These are phyloP conservation scores for Morone chrysops DNA, from an alignment of 2,113 vertebrate species.

Conservation along the genomic window DNA sequence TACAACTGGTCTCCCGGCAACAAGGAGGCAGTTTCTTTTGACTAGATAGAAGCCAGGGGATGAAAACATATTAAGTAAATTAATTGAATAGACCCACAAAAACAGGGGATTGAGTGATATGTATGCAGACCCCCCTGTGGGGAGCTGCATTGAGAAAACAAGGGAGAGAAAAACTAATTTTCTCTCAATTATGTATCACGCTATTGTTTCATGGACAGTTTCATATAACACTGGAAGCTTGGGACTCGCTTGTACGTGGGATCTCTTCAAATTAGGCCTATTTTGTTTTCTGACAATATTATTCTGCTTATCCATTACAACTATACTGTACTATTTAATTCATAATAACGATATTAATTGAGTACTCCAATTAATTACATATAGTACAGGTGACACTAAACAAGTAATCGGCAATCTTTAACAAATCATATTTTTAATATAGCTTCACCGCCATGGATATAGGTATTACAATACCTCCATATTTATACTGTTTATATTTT, in stretches of 20 bases:
- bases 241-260: slow-evolving; percentile 39
- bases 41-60: slow-evolving; percentile 69
- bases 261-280: slow-evolving; percentile 42
- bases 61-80: slow-evolving; percentile 78
- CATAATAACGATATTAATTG: neutral
- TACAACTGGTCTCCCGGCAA: slow-evolving; percentile 68
- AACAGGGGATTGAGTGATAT: slow-evolving; percentile 62
- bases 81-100: slow-evolving; percentile 77
- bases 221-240: slow-evolving; percentile 44
- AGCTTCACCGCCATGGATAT: neutral
- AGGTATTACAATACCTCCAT: neutral
- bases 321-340: neutral
- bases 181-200: slow-evolving; percentile 74
- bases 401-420: neutral
- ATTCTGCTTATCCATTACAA: slow-evolving; percentile 1
- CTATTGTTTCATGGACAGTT: slow-evolving; percentile 66
- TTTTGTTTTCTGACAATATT: slow-evolving; percentile 41
- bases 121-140: slow-evolving; percentile 48
- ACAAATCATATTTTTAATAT: slow-evolving; percentile 5
- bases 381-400: neutral
- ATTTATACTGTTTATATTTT: slow-evolving; percentile 12
- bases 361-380: neutral
- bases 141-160: slow-evolving; percentile 63
- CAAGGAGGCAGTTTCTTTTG: slow-evolving; percentile 65
- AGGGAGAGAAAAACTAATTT: slow-evolving; percentile 71